Evolutionary conservation across 2,797 vertebrate genomes (phyloP).

Genomic region (Pangasius djambal): DNA sequence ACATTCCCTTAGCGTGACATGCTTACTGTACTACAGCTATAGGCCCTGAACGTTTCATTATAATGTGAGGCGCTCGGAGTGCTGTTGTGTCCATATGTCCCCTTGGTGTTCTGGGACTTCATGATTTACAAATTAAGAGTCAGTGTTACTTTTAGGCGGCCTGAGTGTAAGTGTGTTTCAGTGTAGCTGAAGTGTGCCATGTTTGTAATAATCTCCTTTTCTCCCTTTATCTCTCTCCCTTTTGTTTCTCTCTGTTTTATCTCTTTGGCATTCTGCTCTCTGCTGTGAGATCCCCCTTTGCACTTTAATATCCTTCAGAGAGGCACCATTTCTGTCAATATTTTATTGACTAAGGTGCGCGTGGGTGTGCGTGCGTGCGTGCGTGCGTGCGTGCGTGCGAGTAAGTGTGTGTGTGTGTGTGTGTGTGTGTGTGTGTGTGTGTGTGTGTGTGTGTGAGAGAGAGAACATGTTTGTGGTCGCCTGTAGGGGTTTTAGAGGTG

Average conservation of each 20-base stretch:
- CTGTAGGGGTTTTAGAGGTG: slow-evolving; percentile 25
- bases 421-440: not conserved
- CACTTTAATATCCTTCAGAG: slow-evolving; percentile 48
- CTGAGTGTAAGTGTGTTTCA: slow-evolving; percentile 39
- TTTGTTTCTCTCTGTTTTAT: slow-evolving; percentile 35
- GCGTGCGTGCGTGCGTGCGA: not conserved
- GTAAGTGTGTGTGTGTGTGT: too few relatives aligned
- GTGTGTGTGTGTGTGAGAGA: not conserved
- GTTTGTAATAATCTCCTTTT: slow-evolving; percentile 43
- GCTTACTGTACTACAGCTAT: slow-evolving; percentile 16
- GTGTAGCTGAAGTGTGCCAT: slow-evolving; percentile 51
- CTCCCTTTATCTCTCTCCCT: slow-evolving; percentile 44
- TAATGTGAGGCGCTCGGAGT: not conserved
- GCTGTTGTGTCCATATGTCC: slow-evolving; percentile 1
- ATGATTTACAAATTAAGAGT: slow-evolving; percentile 19
- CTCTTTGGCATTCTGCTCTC: slow-evolving; percentile 47
- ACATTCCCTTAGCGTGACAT: not conserved
- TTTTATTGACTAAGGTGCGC: slow-evolving; percentile 35
- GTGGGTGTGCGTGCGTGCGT: not conserved
- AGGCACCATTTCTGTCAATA: slow-evolving; percentile 49
- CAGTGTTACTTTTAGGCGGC: not conserved
- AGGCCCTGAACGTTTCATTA: slow-evolving; percentile 9
- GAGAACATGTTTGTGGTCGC: slow-evolving; percentile 25
- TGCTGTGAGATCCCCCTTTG: slow-evolving; percentile 52
- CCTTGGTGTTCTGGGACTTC: slow-evolving; percentile 12